Evolutionary conservation across 2,113 vertebrate species (phyloP), one percentile per base, ranked within the genome.

Genomic region (Ophthalmolycus amberensis): DNA sequence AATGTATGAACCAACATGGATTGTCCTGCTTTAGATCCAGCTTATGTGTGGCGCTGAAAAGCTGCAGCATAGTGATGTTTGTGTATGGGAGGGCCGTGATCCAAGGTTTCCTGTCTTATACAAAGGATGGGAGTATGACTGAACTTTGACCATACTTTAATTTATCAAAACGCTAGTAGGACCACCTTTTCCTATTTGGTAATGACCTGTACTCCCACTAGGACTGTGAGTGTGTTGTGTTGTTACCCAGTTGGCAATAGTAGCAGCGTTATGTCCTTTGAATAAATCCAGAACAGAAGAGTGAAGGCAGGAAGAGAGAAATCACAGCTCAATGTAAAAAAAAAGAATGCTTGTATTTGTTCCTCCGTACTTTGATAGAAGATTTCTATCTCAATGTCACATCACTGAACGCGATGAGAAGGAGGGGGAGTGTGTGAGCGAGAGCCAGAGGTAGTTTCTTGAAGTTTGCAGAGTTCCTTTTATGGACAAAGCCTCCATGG

Each of bases 401-500:
- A 79, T 85, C 84, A 70, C 54, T 74, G 77, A 68, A 11, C 9
- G 1, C n/a, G 1, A 8, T 59, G 70, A 71, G 42, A 63, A 67
- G 78, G 60, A 52, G 73, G 80, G 70, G 46, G 74, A 34, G 65
- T 75, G 63, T 73, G 79, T 79, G 67, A 56, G 34, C 5, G 14
- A 82, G 52, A 85, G 75, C 16, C 78, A 82, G 90, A 78, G 85
- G 82, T 81, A 69, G 60, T 93, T 89, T 88, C 87, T 93, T 59
- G 62, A 73, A 74, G 84, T 88, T 84, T 85, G 62, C 62, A 80
- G 64, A 85, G 71, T 79, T 93, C 94, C 95, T 95, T 95, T 89
- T 95, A 95, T 85, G 95, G 95, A 78, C 67, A 93, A 88, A 86
- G 81, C 44, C 88, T 91, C 84, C 79, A 50, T 77, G 82, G 91